Percentiles rank a stretch among this genome's conserved stretches.
These are phyloP conservation scores for Cynopterus sphinx DNA, from an alignment of 2,797 vertebrate genomes.

Conservation along the genomic window DNA sequence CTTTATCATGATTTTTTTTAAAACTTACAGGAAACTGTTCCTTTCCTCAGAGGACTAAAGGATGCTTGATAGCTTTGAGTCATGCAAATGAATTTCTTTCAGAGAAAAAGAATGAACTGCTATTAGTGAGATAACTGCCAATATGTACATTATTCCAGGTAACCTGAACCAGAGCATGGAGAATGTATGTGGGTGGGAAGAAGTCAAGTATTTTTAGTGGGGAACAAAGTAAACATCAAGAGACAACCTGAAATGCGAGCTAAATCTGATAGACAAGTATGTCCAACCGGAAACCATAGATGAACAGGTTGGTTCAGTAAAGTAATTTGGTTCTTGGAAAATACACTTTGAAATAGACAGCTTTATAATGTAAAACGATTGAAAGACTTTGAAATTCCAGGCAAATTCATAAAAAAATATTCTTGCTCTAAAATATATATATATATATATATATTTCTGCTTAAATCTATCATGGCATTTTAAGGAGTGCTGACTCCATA, in stretches of 20 bases:
- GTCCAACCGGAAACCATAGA: slow-evolving; percentile 57
- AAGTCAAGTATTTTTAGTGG: slow-evolving; percentile 75
- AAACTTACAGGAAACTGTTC: slow-evolving; percentile 31
- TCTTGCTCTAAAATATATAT: slow-evolving; percentile 70
- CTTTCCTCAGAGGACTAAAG: slow-evolving; percentile 53
- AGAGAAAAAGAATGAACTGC: slow-evolving; percentile 66
- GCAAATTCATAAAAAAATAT: slow-evolving; percentile 73
- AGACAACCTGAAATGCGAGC: slow-evolving; percentile 69
- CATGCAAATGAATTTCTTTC: slow-evolving; percentile 58
- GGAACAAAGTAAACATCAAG: slow-evolving; percentile 77
- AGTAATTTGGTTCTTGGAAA: slow-evolving; percentile 78
- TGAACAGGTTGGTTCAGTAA: slow-evolving; percentile 73
- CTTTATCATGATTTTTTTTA: slow-evolving; percentile 34
- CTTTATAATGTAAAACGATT: slow-evolving; percentile 80
- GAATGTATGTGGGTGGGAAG: not conserved
- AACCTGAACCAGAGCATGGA: slow-evolving; percentile 47
- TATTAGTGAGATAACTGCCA: slow-evolving; percentile 70
- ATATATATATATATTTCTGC: slow-evolving; percentile 53
- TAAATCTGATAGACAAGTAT: slow-evolving; percentile 70
- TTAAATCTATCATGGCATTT: slow-evolving; percentile 84
- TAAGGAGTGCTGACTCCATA: slow-evolving; percentile 85
- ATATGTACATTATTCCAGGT: slow-evolving; percentile 67
- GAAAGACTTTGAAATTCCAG: slow-evolving; percentile 80
- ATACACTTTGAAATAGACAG: slow-evolving; percentile 69
- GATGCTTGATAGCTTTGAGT: slow-evolving; percentile 42